Evolutionary conservation across 2,888 invertebrate genomes (phyloP).

Genomic region (Cheilosia variabilis): DNA sequence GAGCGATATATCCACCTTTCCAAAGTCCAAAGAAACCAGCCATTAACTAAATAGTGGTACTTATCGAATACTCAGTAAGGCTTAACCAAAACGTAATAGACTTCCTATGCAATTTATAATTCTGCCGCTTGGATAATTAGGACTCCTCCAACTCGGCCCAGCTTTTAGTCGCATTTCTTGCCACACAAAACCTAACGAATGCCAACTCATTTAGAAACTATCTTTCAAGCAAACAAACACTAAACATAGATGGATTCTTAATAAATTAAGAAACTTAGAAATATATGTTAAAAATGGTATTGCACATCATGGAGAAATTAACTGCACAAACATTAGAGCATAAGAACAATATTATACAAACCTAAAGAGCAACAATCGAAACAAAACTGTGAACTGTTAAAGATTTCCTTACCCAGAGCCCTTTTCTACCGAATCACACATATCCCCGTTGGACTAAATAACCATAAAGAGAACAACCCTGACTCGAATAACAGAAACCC

Average conservation of each 20-base stretch:
- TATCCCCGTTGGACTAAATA: conserved; percentile 40
- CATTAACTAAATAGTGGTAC: too few species aligned
- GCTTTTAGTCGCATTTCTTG: not conserved
- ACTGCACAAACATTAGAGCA: conserved; percentile 50
- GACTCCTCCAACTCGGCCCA: too few species aligned
- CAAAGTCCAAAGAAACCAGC: too few species aligned
- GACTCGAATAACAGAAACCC: conserved; percentile 56
- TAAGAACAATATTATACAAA: conserved; percentile 22
- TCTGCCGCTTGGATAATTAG: too few species aligned
- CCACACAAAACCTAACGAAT: conserved; percentile 2
- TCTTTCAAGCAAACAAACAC: conserved; percentile 21
- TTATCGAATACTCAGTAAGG: too few species aligned
- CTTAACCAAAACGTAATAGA: too few species aligned
- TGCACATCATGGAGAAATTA: conserved; percentile 57
- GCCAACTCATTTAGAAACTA: conserved; percentile 30
- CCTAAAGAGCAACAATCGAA: conserved; percentile 60
- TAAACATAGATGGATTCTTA: conserved; percentile 16
- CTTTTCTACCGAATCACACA: conserved; percentile 36
- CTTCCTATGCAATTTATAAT: too few species aligned
- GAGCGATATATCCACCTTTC: too few species aligned
- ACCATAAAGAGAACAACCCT: conserved; percentile 29
- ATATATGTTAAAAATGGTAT: conserved; percentile 44
- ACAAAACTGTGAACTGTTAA: conserved; percentile 53
- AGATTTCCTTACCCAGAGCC: conserved; percentile 9
- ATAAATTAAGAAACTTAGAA: conserved; percentile 31